Percentiles rank a stretch among this genome's conserved stretches.
Evolutionary conservation across 2,797 vertebrate genomes (phyloP).

Genomic region (Crocodylus rhombifer): DNA sequence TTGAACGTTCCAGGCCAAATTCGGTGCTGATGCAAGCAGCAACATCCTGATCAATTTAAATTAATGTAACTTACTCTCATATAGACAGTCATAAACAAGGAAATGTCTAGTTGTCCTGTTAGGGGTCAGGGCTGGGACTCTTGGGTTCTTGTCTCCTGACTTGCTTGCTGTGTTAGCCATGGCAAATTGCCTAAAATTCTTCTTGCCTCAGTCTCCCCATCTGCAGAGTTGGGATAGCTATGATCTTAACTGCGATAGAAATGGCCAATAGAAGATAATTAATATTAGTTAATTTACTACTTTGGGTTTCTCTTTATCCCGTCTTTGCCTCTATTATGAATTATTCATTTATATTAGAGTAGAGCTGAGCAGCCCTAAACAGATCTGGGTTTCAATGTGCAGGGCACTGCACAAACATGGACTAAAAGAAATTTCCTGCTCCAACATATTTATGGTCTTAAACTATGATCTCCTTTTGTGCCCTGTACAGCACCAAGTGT

Average conservation of each 20-base stretch:
- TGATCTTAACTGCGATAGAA: too few species aligned
- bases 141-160: background rate
- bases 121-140: accelerated
- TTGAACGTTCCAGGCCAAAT: background rate
- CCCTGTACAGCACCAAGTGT: background rate
- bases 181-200: background rate
- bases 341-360: conserved; percentile 8
- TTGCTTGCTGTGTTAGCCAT: background rate
- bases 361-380: background rate
- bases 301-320: background rate
- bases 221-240: background rate
- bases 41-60: background rate
- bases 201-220: background rate
- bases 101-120: background rate
- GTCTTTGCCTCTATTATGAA: background rate
- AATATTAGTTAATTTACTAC: too few species aligned
- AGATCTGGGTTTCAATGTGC: conserved; percentile 34
- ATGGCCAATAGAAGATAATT: too few species aligned
- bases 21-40: background rate
- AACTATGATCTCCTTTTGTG: too few species aligned
- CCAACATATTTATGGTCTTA: background rate
- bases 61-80: background rate
- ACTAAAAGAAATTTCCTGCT: conserved; percentile 10
- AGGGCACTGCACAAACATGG: conserved; percentile 15
- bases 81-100: accelerated